phyloP scores from a whole-genome alignment of 2,888 invertebrate genomes.

The Tuberolachnus salignus region DNA sequence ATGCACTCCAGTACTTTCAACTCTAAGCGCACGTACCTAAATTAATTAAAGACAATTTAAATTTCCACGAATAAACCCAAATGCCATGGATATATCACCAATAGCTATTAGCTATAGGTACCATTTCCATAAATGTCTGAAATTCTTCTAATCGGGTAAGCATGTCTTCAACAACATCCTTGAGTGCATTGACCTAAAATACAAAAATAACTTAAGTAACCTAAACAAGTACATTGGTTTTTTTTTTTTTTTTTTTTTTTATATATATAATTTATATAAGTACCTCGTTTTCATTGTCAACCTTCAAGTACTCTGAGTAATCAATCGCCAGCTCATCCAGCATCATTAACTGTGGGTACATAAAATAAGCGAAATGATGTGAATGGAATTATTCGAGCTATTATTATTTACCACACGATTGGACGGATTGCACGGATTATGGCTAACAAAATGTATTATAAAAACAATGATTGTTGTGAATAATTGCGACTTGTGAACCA shows the following conservation, averaged over 20 bases:
- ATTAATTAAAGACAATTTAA: neutral
- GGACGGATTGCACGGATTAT: too few species aligned
- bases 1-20: constrained; percentile 46
- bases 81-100: neutral
- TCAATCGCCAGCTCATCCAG: constrained; percentile 43
- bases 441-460: too few species aligned
- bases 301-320: constrained; percentile 45
- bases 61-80: neutral
- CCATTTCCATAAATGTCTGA: constrained; percentile 55
- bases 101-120: neutral
- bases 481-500: too few species aligned
- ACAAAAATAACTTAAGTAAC: neutral
- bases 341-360: constrained; percentile 12
- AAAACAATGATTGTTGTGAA: too few species aligned
- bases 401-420: too few species aligned
- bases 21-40: constrained; percentile 35
- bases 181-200: constrained; percentile 10
- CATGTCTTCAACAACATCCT: constrained; percentile 50
- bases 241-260: too few species aligned
- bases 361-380: too few species aligned
- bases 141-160: constrained; percentile 45
- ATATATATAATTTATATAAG: too few species aligned
- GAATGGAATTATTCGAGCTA: too few species aligned
- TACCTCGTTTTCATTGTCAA: constrained; percentile 38
- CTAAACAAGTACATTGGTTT: neutral